phyloP scores from a whole-genome alignment of 1,140 invertebrate genomes.

The Heliothis subflexa region DNA sequence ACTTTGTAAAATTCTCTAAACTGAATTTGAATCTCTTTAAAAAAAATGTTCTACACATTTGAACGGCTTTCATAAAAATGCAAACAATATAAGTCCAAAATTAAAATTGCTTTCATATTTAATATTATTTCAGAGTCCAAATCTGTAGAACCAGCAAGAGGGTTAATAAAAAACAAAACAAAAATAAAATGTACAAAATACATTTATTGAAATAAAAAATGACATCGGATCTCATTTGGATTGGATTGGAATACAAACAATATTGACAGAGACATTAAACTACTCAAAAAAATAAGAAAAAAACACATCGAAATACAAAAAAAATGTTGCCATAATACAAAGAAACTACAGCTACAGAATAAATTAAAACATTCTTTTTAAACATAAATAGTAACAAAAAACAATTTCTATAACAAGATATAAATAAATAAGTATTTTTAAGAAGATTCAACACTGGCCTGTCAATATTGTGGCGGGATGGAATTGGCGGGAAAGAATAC shows the following conservation, averaged over 20 bases:
- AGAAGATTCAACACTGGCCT: constrained; percentile 83
- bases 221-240: constrained; percentile 80
- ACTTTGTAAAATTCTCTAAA: too few relatives aligned
- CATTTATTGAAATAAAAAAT: constrained; percentile 86
- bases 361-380: constrained; percentile 82
- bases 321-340: constrained; percentile 62
- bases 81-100: too few relatives aligned
- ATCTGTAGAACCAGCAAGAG: neutral
- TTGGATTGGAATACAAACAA: constrained; percentile 79
- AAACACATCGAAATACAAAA: constrained; percentile 60
- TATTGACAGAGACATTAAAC: constrained; percentile 83
- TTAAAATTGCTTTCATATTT: too few relatives aligned
- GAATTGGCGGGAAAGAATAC: constrained; percentile 48
- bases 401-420: constrained; percentile 74
- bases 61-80: too few relatives aligned
- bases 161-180: constrained; percentile 63
- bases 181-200: constrained; percentile 71
- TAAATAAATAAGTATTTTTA: constrained; percentile 80
- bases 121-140: neutral
- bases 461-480: constrained; percentile 80
- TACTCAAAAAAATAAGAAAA: constrained; percentile 72
- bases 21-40: too few relatives aligned
- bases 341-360: constrained; percentile 78
- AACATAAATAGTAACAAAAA: constrained; percentile 83
- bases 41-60: too few relatives aligned